phyloP scores from a whole-genome alignment of 2,797 vertebrate genomes.

The Danio choprae region DNA sequence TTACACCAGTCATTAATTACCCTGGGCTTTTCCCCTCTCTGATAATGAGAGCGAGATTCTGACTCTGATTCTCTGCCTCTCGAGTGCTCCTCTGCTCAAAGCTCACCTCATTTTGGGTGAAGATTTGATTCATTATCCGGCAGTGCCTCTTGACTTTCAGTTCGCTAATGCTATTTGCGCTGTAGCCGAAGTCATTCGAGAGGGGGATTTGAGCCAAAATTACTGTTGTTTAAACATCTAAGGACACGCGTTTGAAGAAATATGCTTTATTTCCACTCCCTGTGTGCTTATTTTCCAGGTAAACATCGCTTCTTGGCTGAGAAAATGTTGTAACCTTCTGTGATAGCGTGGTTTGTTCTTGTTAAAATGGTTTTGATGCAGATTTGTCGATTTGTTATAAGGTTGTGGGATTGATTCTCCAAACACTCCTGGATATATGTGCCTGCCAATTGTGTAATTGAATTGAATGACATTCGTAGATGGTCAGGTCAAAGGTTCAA shows the following conservation, averaged over 20 bases:
- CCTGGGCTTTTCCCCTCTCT: slow-evolving; percentile 45
- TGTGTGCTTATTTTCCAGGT: neutral
- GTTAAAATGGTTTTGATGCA: neutral
- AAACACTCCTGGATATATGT: neutral
- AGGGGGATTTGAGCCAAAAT: neutral
- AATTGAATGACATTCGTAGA: neutral
- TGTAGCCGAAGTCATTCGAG: slow-evolving; percentile 17
- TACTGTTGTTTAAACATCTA: slow-evolving; percentile 22
- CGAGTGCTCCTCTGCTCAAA: slow-evolving; percentile 33
- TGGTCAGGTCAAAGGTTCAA: neutral
- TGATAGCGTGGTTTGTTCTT: neutral
- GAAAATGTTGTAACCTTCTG: neutral
- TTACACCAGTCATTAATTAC: slow-evolving; percentile 82
- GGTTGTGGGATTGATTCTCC: neutral
- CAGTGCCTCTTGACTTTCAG: slow-evolving; percentile 34
- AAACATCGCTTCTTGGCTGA: neutral
- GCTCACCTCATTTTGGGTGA: slow-evolving; percentile 36
- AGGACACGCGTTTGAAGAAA: slow-evolving; percentile 4
- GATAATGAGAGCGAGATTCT: slow-evolving; percentile 66
- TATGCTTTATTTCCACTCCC: neutral
- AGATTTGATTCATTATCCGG: slow-evolving; percentile 46
- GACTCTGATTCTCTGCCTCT: slow-evolving; percentile 57
- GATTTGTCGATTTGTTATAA: neutral
- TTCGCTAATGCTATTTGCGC: slow-evolving; percentile 40
- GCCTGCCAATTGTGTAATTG: neutral